phyloP scores from a whole-genome alignment of 2,113 vertebrate species.

The Paralichthys olivaceus region DNA sequence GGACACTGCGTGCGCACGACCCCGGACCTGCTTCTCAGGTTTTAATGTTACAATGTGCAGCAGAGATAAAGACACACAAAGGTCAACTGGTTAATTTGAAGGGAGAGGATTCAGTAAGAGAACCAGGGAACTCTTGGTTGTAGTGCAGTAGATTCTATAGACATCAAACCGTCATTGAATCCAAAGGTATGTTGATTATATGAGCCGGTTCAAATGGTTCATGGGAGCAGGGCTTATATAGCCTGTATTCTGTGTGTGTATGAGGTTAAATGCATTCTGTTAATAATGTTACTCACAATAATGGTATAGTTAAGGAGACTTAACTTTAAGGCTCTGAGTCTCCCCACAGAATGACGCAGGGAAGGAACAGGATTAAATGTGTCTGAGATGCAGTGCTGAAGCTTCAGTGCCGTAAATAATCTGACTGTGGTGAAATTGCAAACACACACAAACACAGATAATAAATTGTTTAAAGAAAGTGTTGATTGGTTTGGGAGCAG shows the following conservation, averaged over 20 bases:
- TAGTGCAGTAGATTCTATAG: background rate
- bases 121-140: background rate
- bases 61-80: background rate
- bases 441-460: background rate
- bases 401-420: background rate
- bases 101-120: background rate
- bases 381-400: slow-evolving; percentile 2
- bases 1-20: slow-evolving; percentile 12
- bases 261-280: background rate
- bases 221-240: background rate
- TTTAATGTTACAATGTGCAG: background rate
- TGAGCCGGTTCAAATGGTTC: background rate
- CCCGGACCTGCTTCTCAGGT: slow-evolving; percentile 5
- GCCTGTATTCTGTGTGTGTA: background rate
- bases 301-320: background rate
- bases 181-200: background rate
- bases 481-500: background rate
- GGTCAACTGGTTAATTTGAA: background rate
- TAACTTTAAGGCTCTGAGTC: slow-evolving; percentile 11
- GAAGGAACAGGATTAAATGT: slow-evolving; percentile 45
- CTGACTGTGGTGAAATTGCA: slow-evolving; percentile 5
- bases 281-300: background rate
- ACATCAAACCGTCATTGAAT: background rate
- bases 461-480: background rate
- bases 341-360: slow-evolving; percentile 21